These are phyloP conservation scores for Dolichotis patagonum DNA, from an alignment of 2,113 vertebrate species.

Conservation along the genomic window DNA sequence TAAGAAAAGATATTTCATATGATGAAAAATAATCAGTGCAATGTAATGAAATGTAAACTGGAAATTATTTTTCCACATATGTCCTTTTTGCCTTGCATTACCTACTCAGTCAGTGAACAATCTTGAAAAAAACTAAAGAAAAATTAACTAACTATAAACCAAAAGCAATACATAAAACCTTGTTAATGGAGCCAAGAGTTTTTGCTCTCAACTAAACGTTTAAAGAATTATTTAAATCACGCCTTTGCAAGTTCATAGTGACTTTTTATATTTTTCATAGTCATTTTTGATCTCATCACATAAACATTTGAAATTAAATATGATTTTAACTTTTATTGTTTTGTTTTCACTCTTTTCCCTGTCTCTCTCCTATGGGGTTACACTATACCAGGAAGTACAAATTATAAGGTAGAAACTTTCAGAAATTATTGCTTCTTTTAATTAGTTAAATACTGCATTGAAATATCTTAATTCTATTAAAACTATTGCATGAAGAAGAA, in stretches of 20 bases:
- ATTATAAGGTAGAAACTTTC: neutral
- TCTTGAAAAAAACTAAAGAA: conserved; percentile 63
- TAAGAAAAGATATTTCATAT: neutral
- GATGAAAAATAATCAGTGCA: conserved; percentile 28
- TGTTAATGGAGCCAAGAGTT: neutral
- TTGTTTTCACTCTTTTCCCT: too few species aligned
- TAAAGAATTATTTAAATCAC: conserved; percentile 35
- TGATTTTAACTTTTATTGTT: neutral
- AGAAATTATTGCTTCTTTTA: conserved; percentile 33
- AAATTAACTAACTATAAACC: neutral
- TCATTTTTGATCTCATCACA: neutral
- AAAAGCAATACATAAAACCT: neutral
- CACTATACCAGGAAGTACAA: neutral
- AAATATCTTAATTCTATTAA: conserved; percentile 24
- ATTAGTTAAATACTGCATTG: neutral
- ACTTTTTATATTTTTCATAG: conserved; percentile 45
- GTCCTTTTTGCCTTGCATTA: neutral
- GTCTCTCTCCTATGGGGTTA: neutral
- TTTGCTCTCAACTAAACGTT: conserved; percentile 38
- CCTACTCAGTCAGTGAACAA: conserved; percentile 67
- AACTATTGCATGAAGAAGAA: conserved; percentile 30
- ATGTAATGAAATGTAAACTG: conserved; percentile 53
- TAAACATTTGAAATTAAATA: conserved; percentile 38
- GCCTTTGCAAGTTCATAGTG: neutral
- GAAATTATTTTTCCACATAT: conserved; percentile 49